phyloP scores from a whole-genome alignment of 2,888 invertebrate species.

The Clostera curtula region DNA sequence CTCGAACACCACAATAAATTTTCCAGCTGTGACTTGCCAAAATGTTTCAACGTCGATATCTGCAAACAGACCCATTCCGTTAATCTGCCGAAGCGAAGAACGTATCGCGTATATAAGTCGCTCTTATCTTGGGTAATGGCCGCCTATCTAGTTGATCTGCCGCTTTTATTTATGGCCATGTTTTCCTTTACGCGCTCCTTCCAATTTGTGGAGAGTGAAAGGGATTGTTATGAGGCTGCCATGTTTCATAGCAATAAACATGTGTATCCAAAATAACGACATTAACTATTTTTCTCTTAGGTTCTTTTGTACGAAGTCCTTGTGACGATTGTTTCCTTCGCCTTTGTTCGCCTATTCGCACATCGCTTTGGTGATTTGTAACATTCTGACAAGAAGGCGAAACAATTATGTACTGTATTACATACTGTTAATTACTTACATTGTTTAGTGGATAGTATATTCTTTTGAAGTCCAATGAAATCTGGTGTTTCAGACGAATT shows the following conservation, averaged over 20 bases:
- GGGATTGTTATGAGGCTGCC: conserved; percentile 72
- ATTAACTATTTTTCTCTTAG: conserved; percentile 56
- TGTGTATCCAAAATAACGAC: conserved; percentile 70
- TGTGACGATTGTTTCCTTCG: conserved; percentile 44
- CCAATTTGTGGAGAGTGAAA: conserved; percentile 75
- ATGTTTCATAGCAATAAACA: conserved; percentile 73
- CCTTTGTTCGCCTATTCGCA: conserved; percentile 20
- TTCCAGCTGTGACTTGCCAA: conserved; percentile 59
- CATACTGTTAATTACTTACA: too few relatives aligned
- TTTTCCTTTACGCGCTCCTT: conserved; percentile 73
- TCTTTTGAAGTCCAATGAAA: too few relatives aligned
- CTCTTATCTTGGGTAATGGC: conserved; percentile 70
- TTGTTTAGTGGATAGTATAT: too few relatives aligned
- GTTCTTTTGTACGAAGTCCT: conserved; percentile 24
- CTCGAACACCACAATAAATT: conserved; percentile 67
- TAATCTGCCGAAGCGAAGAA: conserved; percentile 64
- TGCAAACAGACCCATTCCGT: conserved; percentile 65
- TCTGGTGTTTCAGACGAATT: too few relatives aligned
- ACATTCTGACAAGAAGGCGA: too few relatives aligned
- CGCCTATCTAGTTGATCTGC: conserved; percentile 73
- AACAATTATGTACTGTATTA: too few relatives aligned
- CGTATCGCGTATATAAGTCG: conserved; percentile 68
- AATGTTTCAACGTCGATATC: conserved; percentile 69
- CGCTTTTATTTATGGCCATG: conserved; percentile 73
- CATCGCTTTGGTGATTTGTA: conserved; percentile 1